Base-by-base conservation (phyloP, 2,797 vertebrate species). In the Agapornis canus region DNA sequence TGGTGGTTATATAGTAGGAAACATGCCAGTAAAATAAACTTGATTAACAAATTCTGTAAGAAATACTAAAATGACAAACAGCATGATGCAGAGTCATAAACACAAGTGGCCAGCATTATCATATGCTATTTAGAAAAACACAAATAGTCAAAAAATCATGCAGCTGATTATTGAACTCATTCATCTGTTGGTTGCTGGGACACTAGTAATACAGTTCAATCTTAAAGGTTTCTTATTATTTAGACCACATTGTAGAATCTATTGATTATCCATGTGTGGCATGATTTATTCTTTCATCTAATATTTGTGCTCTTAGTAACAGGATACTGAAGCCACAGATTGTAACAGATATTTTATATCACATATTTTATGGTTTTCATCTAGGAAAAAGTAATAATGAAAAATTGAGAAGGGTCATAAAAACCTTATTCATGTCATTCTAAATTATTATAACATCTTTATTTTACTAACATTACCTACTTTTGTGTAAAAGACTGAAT, bases 201-300 rank as follows among this genome's bases (percentile, higher is more conserved):
- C 32, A 48, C 19, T 35, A 61, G 27, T 54, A 86, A 63, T 66
- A 9, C 78, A 88, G 84, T 79, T 93, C 32, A 79, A 2, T 85
- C 27, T 43, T 40, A 14, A 83, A 87, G 64, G 49, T 90, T 89
- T 86, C n/a, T 63, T 94, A 73, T 11, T 87, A 51, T 78, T 76
- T 82, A 75, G 48, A 73, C 16, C n/a, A 66, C 21, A 40, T 64
- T 94, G n/a, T 92, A 87, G 88, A 85, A 91, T 82, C 27, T 78
- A 72, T 85, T 95, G 83, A 79, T 96, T 95, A 86, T 80, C 70
- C 10, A 37, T 54, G 23, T 73, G 45, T 52, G 54, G 31, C 63
- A 59, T 71, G 68, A 80, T 91, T 95, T 96, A 71, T 83, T 94
- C 15, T 93, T 96, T 89, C 66, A 68, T 63, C 10, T 88, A 86